Percentiles rank a stretch among this genome's conserved stretches.
Conservation (phyloP, 2,797 vertebrate species). For the Eulemur coronatus region DNA sequence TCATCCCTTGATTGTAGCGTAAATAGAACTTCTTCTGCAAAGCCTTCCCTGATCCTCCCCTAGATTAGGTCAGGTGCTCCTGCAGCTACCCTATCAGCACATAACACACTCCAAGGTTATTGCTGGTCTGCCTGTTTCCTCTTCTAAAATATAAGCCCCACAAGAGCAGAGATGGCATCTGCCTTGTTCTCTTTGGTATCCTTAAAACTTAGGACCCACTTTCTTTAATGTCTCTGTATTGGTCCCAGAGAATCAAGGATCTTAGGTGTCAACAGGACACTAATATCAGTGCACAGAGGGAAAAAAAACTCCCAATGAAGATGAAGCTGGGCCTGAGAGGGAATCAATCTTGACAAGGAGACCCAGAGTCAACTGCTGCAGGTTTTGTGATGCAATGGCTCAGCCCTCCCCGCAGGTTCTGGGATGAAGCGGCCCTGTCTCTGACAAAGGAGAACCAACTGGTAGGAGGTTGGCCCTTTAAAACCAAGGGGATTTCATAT, state of each 20-base stretch:
- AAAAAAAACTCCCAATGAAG: neutral
- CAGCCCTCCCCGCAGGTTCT: neutral
- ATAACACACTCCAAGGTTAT: accelerated
- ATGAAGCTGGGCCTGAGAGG: neutral
- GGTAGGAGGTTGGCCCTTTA: neutral
- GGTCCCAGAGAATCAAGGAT: neutral
- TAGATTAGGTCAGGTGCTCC: neutral
- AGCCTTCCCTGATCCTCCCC: neutral
- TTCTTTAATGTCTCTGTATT: neutral
- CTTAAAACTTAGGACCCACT: neutral
- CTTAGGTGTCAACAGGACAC: neutral
- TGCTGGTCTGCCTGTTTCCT: neutral
- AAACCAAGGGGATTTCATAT: neutral
- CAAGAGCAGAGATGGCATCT: neutral
- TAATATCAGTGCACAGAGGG: neutral
- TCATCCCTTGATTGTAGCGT: neutral
- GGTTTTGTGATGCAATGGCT: neutral
- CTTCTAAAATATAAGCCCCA: neutral
- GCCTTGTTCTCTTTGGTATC: neutral
- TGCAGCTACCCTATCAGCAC: neutral
- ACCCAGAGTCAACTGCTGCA: neutral
- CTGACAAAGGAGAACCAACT: neutral
- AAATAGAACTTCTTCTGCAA: neutral
- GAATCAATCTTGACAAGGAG: neutral
- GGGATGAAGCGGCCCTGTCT: neutral